Evolutionary conservation across 2,888 invertebrate species (phyloP), one percentile per base, ranked within the genome.

Genomic region (Chrysomela aeneicollis): DNA sequence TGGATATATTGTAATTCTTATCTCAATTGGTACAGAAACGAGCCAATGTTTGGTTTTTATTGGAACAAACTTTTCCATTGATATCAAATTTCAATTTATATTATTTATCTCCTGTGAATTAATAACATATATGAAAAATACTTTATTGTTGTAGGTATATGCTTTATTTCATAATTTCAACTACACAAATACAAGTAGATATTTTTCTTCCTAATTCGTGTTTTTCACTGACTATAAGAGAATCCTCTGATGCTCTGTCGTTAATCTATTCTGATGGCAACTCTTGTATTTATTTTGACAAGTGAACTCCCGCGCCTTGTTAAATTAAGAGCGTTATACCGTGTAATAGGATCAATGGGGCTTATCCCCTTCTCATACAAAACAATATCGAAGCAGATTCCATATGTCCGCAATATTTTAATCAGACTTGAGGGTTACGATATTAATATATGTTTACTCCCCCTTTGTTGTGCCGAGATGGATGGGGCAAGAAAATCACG

Each of bases 251-350:
- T 26, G 26, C 35, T 35, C 42, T 42, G 15, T 3, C 12, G 42
- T n/a, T 42, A 42, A 42, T 42, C 15, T 15, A 15, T 42, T 52
- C 10, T 6, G n/a, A n/a, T n/a, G n/a, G 21, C 19, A 55, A 9
- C 15, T n/a, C n/a, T 10, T 54, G 19, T 21, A 47, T 57, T 42
- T 66, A 64, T 71, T 71, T 68, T 69, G 68, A 69, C 67, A 64
- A 64, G 61, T 50, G 53, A 61, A 32, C 55, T n/a, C n/a, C 37
- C 61, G 51, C 22, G 35, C 47, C 21, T 59, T 65, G 67, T 66
- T 68, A 67, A 71, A 72, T 72, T 70, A 71, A 62, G 68, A 65
- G 74, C 69, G 70, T 70, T 70, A 71, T 69, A 71, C 54, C 73
- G 65, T 70, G 70, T 72, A 74, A 75, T 72, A 61, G 63, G 73